Evolutionary conservation across 1,140 invertebrate genomes (phyloP), one percentile per base, ranked within the genome.

Genomic region (Stenopsyche tienmushanensis): DNA sequence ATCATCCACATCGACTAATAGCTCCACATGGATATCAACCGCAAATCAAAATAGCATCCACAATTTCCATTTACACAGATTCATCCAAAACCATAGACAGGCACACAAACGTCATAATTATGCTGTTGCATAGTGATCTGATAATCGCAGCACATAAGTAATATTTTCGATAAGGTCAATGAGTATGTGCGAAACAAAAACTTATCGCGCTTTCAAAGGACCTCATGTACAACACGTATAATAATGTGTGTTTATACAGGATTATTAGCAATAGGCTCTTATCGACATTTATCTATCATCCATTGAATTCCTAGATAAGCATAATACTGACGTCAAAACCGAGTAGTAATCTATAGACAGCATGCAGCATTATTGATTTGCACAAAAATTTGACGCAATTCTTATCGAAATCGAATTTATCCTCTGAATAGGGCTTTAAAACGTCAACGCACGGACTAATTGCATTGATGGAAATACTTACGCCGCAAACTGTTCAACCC

Each of bases 161-260:
- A 34, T 34, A 34, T 34, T 34, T 34, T 7, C 29, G 29, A 34
- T 34, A 34, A 13, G 5, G 29, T 34, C 29, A 34, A 34, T 5
- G 13, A 34, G 5, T 34, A 13, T 34, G 13, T 34, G 29, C 29
- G 29, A 34, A 7, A 34, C 29, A 13, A 34, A 34, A 34, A 7
- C 29, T 34, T 34, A 34, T 34, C 29, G 13, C 5, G 29, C 29
- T 34, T 34, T 34, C 29, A 34, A 13, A 34, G 13, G 29, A 13
- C 13, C 13, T 34, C 29, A 34, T 34, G 26, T 26, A 55, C 25
- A 25, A 55, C 52, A 55, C 20, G 52, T 29, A 34, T 34, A 55
- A 55, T 55, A 34, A 55, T 55, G 52, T 25, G n/a, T 55, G 52
- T 55, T 55, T 55, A 55, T 55, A 23, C 29, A 34, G 52, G 52